Evolutionary conservation across 2,888 invertebrate species (phyloP), one percentile per base, ranked within the genome.

Genomic region (Desoria tigrina): DNA sequence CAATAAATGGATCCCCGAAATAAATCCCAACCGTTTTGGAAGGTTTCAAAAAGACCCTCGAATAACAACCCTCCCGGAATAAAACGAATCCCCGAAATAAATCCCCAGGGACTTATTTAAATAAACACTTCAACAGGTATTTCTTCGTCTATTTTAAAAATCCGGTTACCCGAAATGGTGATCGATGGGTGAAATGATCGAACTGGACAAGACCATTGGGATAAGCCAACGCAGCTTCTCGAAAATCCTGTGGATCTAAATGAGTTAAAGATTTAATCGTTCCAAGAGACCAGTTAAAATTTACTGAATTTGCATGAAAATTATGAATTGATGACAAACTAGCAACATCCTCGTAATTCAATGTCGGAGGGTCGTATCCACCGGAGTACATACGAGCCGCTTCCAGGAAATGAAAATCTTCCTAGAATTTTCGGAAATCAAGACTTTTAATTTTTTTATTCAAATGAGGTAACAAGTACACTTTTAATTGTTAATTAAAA

Each of bases 181-280:
- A 51, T 51, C 54, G 49, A 18, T 73, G 69, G 6, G 69, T 63
- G 61, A 68, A 68, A 37, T 69, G 49, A 7, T 64, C 68, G 54
- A 69, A 72, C 39, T 73, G 69, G 1, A 75, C 64, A 14, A 75
- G 60, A 2, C 72, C 75, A 42, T 73, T 59, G 11, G 73, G 71
- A 61, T 63, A 61, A 0, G 69, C 61, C 21, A 66, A 21, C 1
- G 54, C 32, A 1, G 61, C 63, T 49, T 66, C 63, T 21, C 60
- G 57, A 39, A 66, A 64, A 7, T 45, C 42, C 3, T 60, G 61
- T 7, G 42, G 57, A 11, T 39, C 68, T 68, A 16, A n/a, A 37
- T 1, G 57, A 14, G 23, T 42, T n/a, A 57, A n/a, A n/a, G n/a
- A 32, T 51, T 23, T 57, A n/a, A 32, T 27, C 42, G 37, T 23